Evolutionary conservation across 2,113 vertebrate species (phyloP).

Genomic region (Psilopsiagon aurifrons): DNA sequence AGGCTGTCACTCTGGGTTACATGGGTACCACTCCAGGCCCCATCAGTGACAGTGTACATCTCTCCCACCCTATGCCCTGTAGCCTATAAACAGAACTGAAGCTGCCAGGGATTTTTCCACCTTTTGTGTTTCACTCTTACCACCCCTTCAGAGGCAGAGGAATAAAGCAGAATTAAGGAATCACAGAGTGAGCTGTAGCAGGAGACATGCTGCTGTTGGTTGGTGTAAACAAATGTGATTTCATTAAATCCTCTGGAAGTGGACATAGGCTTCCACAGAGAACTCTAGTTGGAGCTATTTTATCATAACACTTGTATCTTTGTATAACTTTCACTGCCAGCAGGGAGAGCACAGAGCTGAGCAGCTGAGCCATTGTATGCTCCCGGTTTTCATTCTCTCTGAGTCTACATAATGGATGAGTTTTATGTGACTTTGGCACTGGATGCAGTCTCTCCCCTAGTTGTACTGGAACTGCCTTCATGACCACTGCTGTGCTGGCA

Average conservation of each 20-base stretch:
- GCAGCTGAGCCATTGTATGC: background rate
- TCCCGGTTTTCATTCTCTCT: background rate
- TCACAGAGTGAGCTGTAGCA: background rate
- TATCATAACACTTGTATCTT: background rate
- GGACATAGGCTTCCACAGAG: background rate
- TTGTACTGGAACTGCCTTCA: background rate
- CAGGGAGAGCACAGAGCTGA: background rate
- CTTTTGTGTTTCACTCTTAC: background rate
- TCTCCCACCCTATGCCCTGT: background rate
- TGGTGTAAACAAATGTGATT: background rate
- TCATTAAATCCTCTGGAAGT: background rate
- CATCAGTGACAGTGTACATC: too few species aligned
- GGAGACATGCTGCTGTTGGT: background rate
- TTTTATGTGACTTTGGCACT: background rate
- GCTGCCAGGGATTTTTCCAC: background rate
- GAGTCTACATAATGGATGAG: background rate
- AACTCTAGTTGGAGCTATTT: background rate
- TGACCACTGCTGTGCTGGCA: background rate
- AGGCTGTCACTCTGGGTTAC: background rate
- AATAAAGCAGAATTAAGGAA: background rate
- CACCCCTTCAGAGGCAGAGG: background rate
- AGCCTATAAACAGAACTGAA: background rate
- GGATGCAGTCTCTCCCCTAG: background rate
- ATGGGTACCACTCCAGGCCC: background rate
- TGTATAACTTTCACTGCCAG: background rate